phyloP scores from a whole-genome alignment of 1,140 invertebrate genomes.

The Polyergus mexicanus region DNA sequence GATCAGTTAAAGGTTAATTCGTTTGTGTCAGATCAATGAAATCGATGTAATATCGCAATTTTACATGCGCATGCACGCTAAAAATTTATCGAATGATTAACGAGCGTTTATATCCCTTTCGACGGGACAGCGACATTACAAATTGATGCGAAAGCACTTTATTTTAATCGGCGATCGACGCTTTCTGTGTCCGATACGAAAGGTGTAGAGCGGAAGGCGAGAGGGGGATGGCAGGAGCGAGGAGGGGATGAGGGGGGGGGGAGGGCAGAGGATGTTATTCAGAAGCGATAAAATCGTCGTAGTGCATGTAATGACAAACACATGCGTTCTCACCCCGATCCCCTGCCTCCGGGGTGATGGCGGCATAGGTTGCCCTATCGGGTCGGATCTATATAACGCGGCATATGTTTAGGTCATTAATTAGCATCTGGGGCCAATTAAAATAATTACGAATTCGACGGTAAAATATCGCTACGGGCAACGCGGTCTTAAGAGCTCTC shows the following conservation, averaged over 20 bases:
- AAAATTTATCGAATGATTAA: slow-evolving; percentile 27
- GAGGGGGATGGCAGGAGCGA: not conserved
- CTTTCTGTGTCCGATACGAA: slow-evolving; percentile 30
- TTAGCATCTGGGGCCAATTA: slow-evolving; percentile 85
- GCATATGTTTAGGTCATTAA: slow-evolving; percentile 85
- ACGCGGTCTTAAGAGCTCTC: slow-evolving; percentile 45
- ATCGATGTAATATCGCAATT: slow-evolving; percentile 10
- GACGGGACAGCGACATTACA: not conserved
- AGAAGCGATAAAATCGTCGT: slow-evolving; percentile 80
- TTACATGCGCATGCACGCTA: not conserved
- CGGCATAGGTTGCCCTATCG: slow-evolving; percentile 74
- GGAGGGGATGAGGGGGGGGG: not conserved
- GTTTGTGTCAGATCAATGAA: not conserved
- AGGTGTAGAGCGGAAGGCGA: slow-evolving; percentile 8
- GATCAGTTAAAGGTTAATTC: not conserved
- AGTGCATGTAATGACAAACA: slow-evolving; percentile 83
- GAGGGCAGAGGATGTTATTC: slow-evolving; percentile 47
- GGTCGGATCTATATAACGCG: slow-evolving; percentile 77
- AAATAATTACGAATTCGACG: slow-evolving; percentile 84
- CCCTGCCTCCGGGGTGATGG: slow-evolving; percentile 54
- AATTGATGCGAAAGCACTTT: slow-evolving; percentile 29
- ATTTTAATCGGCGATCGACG: slow-evolving; percentile 47
- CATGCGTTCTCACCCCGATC: slow-evolving; percentile 77
- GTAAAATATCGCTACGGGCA: slow-evolving; percentile 76
- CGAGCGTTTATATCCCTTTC: not conserved